Evolutionary conservation across 2,113 vertebrate species (phyloP), one percentile per base, ranked within the genome.

Genomic region (Pionites leucogaster): DNA sequence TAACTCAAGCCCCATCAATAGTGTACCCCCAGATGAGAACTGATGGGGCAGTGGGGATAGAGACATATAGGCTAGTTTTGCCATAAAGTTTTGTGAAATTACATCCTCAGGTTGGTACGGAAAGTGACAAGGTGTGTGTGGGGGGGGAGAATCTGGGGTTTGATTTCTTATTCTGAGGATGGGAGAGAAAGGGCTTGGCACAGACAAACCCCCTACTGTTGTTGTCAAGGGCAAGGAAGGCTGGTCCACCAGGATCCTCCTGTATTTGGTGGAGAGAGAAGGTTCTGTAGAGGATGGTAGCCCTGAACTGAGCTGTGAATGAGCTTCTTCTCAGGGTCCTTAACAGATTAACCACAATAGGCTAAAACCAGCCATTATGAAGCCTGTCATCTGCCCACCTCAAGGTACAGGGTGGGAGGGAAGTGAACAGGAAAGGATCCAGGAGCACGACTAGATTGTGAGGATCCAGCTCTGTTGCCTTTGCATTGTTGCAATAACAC

Each of bases 401-500:
- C 31, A 41, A 3, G 19, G 35, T 17, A 33, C 3, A 27, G 11
- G 14, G 10, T 39, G n/a, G 46, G 70, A 94, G 10, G 10, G 16
- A 50, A 77, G 46, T 23, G 37, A 74, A 13, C 9, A 39, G 39
- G 52, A 53, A 85, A 16, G 29, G 17, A 47, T 71, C 20, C 50
- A 59, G 25, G 25, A 71, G 13, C 14, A 10, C 14, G 13, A 41
- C n/a, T 37, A 23, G 19, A 11, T 20, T 37, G 2, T 67, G 49
- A 75, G 41, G n/a, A 19, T 69, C 67, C n/a, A 64, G 13, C 23
- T 71, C 15, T 13, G 14, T 64, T 74, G 22, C 57, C 16, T 42
- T 87, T 2, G 1, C 0, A 0, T 88, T 71, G 4, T 3, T 42
- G 13, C 28, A 22, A 28, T 50, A 23, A 22, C 23, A 13, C 0